A percentile compares a stretch with the other conserved stretches of the same genome.
Conservation (phyloP, 1,140 invertebrate species). For the Antheraea mylitta region DNA sequence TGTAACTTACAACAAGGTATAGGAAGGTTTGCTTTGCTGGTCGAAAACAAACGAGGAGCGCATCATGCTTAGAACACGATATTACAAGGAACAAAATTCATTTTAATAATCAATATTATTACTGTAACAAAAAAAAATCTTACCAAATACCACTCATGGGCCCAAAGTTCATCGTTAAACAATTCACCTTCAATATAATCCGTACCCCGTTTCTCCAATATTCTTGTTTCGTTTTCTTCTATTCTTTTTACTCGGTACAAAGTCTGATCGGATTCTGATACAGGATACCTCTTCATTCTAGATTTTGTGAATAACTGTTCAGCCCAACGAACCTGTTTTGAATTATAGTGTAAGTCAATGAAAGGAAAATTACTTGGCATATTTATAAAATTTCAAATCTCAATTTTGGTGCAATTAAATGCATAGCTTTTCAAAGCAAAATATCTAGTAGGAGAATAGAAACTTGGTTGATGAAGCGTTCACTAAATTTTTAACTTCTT, state of each 20-base stretch:
- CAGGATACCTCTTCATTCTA: conserved; percentile 80
- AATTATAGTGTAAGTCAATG: background rate
- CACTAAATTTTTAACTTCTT: no score
- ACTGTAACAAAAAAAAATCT: conserved; percentile 32
- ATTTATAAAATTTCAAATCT: no score
- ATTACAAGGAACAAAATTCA: no score
- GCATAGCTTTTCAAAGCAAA: no score
- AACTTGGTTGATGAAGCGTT: no score
- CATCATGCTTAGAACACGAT: no score
- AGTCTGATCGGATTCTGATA: conserved; percentile 37
- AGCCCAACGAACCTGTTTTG: conserved; percentile 81
- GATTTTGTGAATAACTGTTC: conserved; percentile 83
- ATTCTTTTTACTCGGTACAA: conserved; percentile 60
- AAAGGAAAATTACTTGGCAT: no score
- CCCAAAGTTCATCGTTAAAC: conserved; percentile 94
- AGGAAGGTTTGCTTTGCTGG: no score
- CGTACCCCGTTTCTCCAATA: conserved; percentile 19
- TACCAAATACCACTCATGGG: conserved; percentile 96
- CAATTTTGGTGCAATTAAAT: no score
- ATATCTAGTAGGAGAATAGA: no score
- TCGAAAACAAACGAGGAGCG: no score
- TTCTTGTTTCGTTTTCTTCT: conserved; percentile 24
- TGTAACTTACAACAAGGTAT: no score
- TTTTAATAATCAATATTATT: background rate
- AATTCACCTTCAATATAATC: conserved; percentile 18